A percentile compares a stretch with the other conserved stretches of the same genome.
These are phyloP conservation scores for Fulmarus glacialis DNA, from an alignment of 2,113 vertebrate species.

Conservation along the genomic window DNA sequence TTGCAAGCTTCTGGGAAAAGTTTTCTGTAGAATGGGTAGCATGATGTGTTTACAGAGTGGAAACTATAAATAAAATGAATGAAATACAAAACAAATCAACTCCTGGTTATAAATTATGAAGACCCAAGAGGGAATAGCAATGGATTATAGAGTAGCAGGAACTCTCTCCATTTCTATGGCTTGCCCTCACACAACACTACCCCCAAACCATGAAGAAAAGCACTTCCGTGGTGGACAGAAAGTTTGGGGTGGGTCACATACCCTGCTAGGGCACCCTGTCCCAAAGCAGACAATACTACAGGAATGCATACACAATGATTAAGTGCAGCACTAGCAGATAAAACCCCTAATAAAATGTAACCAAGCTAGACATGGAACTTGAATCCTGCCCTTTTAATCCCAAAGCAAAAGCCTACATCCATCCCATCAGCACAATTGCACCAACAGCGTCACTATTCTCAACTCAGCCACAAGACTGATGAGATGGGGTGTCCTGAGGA, in stretches of 20 bases:
- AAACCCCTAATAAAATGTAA: not conserved
- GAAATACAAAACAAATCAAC: not conserved
- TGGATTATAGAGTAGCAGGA: not conserved
- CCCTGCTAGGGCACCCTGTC: not conserved
- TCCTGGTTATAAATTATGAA: not conserved
- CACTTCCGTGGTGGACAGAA: not conserved
- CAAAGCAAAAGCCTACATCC: not conserved
- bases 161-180: not conserved
- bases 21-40: not conserved
- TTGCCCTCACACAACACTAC: not conserved
- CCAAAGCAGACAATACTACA: not conserved
- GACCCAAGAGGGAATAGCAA: not conserved
- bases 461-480: not conserved
- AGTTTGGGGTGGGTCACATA: not conserved
- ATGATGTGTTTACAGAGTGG: not conserved
- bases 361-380: not conserved
- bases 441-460: not conserved
- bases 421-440: not conserved
- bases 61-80: not conserved
- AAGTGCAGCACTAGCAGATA: not conserved
- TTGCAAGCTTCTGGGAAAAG: not conserved
- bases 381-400: not conserved
- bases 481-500: not conserved
- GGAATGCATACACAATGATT: accelerated
- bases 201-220: not conserved